A percentile compares a stretch with the other conserved stretches of the same genome.
Conservation (phyloP, 2,797 vertebrate species). For the Macrochelys suwanniensis region DNA sequence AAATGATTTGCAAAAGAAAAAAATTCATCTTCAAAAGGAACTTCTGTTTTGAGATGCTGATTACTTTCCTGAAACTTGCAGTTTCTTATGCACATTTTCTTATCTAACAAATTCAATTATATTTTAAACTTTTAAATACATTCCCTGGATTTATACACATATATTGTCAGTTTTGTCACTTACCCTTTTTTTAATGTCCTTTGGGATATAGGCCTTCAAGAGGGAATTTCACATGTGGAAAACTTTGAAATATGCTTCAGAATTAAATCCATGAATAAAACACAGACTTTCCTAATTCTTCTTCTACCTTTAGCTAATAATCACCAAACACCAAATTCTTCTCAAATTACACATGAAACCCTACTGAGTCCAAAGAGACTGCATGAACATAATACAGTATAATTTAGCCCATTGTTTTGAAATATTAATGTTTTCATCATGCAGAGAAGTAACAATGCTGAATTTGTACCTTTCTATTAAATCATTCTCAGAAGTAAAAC, state of each 20-base stretch:
- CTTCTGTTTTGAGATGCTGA: neutral
- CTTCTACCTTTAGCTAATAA: neutral
- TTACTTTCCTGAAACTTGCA: neutral
- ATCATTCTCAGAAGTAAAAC: neutral
- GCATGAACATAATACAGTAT: neutral
- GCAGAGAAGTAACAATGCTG: neutral
- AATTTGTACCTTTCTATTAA: neutral
- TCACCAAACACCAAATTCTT: neutral
- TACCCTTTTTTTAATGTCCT: neutral
- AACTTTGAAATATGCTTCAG: neutral
- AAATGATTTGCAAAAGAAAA: neutral
- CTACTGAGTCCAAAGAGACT: neutral
- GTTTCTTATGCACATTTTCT: neutral
- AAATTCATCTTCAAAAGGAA: neutral
- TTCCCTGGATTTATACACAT: neutral
- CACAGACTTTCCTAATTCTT: neutral
- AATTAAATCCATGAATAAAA: neutral
- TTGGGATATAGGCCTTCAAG: neutral
- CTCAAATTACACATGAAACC: neutral
- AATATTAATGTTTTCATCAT: neutral
- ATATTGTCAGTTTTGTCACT: neutral
- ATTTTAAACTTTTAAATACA: neutral
- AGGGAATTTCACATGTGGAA: neutral
- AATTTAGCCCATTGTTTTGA: neutral
- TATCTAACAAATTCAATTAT: neutral